Percentiles rank a stretch among this genome's conserved stretches.
phyloP scores from a whole-genome alignment of 2,113 vertebrate species.

The Onychorhynchus coronatus region DNA sequence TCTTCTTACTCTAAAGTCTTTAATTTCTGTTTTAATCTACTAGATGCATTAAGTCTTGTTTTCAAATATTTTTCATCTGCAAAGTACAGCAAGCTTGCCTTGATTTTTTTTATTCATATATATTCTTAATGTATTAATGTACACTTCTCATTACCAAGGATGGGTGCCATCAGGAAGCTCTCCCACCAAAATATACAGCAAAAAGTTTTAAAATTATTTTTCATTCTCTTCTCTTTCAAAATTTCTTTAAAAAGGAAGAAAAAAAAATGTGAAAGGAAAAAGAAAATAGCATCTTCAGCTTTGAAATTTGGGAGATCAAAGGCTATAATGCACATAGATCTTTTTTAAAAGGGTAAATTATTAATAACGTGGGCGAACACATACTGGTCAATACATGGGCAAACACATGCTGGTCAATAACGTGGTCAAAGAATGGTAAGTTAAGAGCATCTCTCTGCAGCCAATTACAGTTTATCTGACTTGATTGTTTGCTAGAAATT shows the following conservation, averaged over 20 bases:
- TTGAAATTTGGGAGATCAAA: slow-evolving; percentile 81
- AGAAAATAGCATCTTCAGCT: slow-evolving; percentile 60
- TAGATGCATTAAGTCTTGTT: slow-evolving; percentile 70
- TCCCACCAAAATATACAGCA: not conserved
- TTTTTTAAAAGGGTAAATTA: slow-evolving; percentile 75
- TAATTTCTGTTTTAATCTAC: slow-evolving; percentile 84
- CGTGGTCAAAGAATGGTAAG: slow-evolving; percentile 58
- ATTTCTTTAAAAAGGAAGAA: slow-evolving; percentile 6
- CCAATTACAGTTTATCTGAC: slow-evolving; percentile 15
- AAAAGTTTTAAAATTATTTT: slow-evolving; percentile 54
- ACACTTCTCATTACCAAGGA: slow-evolving; percentile 51
- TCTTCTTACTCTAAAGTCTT: slow-evolving; percentile 75
- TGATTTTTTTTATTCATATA: slow-evolving; percentile 56
- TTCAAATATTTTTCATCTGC: slow-evolving; percentile 71
- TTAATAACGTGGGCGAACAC: slow-evolving; percentile 72
- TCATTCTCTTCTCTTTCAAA: slow-evolving; percentile 44
- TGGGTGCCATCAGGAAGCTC: slow-evolving; percentile 26
- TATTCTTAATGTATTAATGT: slow-evolving; percentile 39
- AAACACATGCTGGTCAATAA: slow-evolving; percentile 73
- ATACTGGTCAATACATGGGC: slow-evolving; percentile 47
- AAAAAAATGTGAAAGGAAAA: not conserved
- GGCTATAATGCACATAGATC: slow-evolving; percentile 79
- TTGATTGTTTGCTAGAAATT: slow-evolving; percentile 22
- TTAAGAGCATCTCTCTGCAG: not conserved
- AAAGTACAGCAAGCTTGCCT: slow-evolving; percentile 56